These are phyloP conservation scores for Periphyllus acericola DNA, from an alignment of 2,888 invertebrate genomes.

Conservation along the genomic window DNA sequence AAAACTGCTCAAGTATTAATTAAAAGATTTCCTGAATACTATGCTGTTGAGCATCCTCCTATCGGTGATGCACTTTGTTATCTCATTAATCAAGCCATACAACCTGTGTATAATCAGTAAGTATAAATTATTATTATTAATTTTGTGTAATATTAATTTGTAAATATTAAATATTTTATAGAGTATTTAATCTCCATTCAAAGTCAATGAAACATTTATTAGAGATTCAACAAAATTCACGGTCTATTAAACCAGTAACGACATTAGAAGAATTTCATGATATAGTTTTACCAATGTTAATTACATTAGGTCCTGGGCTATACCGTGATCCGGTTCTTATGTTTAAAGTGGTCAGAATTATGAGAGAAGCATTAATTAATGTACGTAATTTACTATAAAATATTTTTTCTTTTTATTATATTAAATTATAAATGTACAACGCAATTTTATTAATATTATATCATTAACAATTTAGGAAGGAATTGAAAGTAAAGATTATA, in stretches of 20 bases:
- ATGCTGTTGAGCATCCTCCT: slow-evolving; percentile 80
- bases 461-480: slow-evolving; percentile 36
- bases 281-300: slow-evolving; percentile 85
- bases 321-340: slow-evolving; percentile 88
- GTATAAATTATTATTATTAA: slow-evolving; percentile 65
- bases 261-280: slow-evolving; percentile 79
- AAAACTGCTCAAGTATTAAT: slow-evolving; percentile 82
- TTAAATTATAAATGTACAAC: background rate
- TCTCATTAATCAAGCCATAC: slow-evolving; percentile 84
- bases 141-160: background rate
- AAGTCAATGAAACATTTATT: slow-evolving; percentile 75
- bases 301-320: slow-evolving; percentile 86
- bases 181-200: slow-evolving; percentile 79
- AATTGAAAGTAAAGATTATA: slow-evolving; percentile 63
- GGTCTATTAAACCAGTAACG: slow-evolving; percentile 76
- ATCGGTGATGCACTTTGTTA: slow-evolving; percentile 81
- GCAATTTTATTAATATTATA: background rate
- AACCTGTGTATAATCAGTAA: slow-evolving; percentile 85
- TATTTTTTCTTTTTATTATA: background rate
- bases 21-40: slow-evolving; percentile 83
- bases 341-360: slow-evolving; percentile 80
- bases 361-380: slow-evolving; percentile 69
- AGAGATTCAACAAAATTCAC: slow-evolving; percentile 69
- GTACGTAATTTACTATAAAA: slow-evolving; percentile 64
- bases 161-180: slow-evolving; percentile 68